Conservation (phyloP, 2,888 invertebrate genomes). For the Melikaiella ostensackeni region DNA sequence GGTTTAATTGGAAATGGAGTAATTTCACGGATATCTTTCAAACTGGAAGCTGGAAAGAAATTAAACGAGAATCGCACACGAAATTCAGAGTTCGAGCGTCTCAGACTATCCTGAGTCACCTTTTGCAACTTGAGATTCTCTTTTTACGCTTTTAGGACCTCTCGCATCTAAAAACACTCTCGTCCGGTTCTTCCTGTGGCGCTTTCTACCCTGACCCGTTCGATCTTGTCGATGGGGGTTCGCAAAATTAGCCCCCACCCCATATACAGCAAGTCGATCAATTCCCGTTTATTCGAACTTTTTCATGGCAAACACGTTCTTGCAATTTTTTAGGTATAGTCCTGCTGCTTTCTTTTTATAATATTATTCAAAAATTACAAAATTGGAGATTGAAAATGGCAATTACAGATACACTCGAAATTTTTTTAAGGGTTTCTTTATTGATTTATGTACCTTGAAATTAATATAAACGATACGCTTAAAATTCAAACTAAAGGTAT, state of each 20-base stretch:
- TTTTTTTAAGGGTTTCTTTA: too few species aligned
- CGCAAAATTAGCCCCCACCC: constrained; percentile 30
- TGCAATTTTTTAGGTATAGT: background rate
- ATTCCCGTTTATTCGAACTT: background rate
- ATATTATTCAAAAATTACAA: too few species aligned
- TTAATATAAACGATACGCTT: background rate
- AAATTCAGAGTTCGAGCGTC: constrained; percentile 19
- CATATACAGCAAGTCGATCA: background rate
- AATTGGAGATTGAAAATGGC: too few species aligned
- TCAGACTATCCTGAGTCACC: constrained; percentile 8
- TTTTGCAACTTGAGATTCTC: constrained; percentile 37
- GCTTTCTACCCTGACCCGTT: constrained; percentile 40
- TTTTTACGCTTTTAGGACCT: constrained; percentile 56
- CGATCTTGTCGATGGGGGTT: constrained; percentile 45
- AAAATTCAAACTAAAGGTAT: too few species aligned
- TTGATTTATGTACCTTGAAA: background rate
- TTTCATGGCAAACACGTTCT: background rate
- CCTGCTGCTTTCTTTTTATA: background rate
- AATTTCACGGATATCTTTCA: background rate
- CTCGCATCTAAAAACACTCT: constrained; percentile 59
- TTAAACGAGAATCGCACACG: background rate
- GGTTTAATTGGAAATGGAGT: background rate
- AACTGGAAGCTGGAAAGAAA: background rate
- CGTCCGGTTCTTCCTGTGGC: constrained; percentile 47
- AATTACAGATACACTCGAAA: too few species aligned